Conservation (phyloP, 2,888 invertebrate genomes). For the Pristionchus mayeri region DNA sequence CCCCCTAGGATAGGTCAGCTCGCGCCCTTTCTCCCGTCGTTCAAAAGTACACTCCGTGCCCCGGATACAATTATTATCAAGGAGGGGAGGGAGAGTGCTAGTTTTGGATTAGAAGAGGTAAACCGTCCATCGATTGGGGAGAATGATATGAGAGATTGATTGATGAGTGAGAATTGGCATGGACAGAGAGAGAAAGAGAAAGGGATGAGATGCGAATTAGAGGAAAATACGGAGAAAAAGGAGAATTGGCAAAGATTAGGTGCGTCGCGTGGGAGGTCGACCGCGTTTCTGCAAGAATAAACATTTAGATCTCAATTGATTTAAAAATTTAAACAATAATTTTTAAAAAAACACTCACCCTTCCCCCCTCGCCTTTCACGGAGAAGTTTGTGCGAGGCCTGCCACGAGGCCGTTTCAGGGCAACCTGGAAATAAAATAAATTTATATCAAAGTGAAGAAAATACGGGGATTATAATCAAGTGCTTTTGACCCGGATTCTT, state of each 20-base stretch:
- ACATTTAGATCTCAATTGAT: background rate
- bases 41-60: background rate
- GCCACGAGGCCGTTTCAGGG: slow-evolving; percentile 43
- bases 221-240: background rate
- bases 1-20: background rate
- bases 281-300: slow-evolving; percentile 37
- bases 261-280: slow-evolving; percentile 29
- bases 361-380: slow-evolving; percentile 30
- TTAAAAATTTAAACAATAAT: background rate
- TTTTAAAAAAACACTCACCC: background rate
- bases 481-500: too few relatives aligned
- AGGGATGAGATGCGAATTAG: background rate
- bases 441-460: background rate
- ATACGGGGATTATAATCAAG: too few relatives aligned
- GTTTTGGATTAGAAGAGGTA: background rate
- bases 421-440: background rate
- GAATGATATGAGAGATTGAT: slow-evolving; percentile 26
- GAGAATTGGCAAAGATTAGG: background rate
- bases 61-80: background rate
- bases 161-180: background rate
- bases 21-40: background rate
- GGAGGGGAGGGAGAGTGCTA: background rate
- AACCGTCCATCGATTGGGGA: background rate
- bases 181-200: background rate
- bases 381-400: slow-evolving; percentile 37